Evolutionary conservation across 2,113 vertebrate genomes (phyloP).

Genomic region (Mirza zaza): DNA sequence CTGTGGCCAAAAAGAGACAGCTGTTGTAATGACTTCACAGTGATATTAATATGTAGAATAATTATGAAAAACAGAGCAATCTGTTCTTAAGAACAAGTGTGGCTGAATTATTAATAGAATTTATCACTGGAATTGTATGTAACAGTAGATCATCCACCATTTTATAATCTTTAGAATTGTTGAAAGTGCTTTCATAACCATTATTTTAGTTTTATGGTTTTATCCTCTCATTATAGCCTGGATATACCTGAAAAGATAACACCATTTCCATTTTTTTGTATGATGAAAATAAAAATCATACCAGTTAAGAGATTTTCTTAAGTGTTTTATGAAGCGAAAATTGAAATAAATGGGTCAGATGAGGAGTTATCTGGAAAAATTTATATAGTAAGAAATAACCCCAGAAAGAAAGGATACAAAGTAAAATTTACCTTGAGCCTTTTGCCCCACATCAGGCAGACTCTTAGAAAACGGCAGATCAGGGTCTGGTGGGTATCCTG

Average conservation of each 20-base stretch:
- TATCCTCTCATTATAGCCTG: background rate
- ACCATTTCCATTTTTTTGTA: background rate
- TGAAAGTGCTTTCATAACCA: background rate
- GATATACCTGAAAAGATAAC: background rate
- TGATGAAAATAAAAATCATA: background rate
- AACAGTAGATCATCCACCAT: background rate
- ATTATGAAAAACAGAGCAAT: conserved; percentile 57
- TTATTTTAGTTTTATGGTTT: background rate
- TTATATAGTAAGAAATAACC: background rate
- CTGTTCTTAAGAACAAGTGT: conserved; percentile 37
- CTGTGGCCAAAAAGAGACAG: conserved; percentile 53
- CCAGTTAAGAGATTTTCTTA: background rate
- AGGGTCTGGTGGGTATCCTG: fast-evolving
- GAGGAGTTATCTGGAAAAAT: background rate
- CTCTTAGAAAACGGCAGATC: background rate
- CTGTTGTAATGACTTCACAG: conserved; percentile 57
- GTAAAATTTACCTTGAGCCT: background rate
- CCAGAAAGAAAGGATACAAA: background rate
- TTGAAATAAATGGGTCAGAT: fast-evolving
- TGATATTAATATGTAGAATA: conserved; percentile 64
- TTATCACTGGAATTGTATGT: background rate
- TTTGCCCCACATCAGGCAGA: background rate
- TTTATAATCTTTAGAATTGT: background rate
- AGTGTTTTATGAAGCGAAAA: background rate
- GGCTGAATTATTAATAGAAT: background rate